These are phyloP conservation scores for Sebastes hopkinsi DNA, from an alignment of 2,797 vertebrate species.

Conservation along the genomic window DNA sequence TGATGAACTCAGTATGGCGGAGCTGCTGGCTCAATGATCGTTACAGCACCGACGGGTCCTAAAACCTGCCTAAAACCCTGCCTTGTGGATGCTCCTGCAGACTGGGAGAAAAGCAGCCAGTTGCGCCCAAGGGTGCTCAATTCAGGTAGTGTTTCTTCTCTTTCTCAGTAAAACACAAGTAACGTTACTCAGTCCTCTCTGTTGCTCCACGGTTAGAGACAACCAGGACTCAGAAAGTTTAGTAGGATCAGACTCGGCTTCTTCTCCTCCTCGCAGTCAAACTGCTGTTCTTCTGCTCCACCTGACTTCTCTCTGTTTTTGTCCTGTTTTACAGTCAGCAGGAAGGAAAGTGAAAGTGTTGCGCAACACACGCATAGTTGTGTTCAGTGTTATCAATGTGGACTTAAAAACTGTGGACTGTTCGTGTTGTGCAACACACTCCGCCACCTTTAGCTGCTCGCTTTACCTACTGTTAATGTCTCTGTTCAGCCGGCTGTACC, in stretches of 20 bases:
- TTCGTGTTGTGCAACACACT: conserved; percentile 32
- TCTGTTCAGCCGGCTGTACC: neutral
- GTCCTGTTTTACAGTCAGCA: neutral
- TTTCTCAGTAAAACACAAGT: neutral
- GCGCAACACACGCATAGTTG: conserved; percentile 12
- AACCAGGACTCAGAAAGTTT: conserved; percentile 1
- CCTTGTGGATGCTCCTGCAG: conserved; percentile 36
- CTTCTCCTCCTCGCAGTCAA: neutral
- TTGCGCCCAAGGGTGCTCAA: neutral
- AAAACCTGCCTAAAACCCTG: conserved; percentile 59
- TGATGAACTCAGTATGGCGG: conserved; percentile 83
- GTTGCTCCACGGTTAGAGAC: neutral
- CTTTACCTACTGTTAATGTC: neutral
- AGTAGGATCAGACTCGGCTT: neutral
- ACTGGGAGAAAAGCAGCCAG: neutral
- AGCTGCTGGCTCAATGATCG: conserved; percentile 62
- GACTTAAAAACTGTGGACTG: neutral
- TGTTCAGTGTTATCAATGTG: neutral
- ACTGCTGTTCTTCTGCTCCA: neutral
- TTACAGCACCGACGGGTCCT: conserved; percentile 65
- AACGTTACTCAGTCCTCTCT: neutral
- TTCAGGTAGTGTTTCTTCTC: conserved; percentile 20
- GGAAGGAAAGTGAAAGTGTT: conserved; percentile 13
- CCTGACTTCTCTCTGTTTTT: neutral
- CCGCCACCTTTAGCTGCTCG: neutral